phyloP scores from a whole-genome alignment of 30 jellyfish, hydroid and myxozoan species.

The Catostylus mosaicus region DNA sequence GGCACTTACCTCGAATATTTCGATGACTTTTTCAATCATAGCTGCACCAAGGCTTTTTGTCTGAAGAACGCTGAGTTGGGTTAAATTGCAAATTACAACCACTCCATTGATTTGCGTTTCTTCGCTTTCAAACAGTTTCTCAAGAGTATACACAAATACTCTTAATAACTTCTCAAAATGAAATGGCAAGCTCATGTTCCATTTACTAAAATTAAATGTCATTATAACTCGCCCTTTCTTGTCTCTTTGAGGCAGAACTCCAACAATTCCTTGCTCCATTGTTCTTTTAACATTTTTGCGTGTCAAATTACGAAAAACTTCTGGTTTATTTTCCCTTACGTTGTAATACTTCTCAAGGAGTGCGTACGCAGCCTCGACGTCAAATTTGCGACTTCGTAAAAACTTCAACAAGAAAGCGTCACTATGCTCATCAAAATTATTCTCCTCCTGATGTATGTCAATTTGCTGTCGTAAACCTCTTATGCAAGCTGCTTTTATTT shows the following conservation, averaged over 20 bases:
- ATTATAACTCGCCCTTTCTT: constrained; percentile 91
- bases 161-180: constrained; percentile 96
- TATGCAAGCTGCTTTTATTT: constrained; percentile 79
- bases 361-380: constrained; percentile 92
- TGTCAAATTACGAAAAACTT: constrained; percentile 93
- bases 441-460: constrained; percentile 95
- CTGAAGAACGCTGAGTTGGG: constrained; percentile 93
- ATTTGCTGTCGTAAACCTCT: constrained; percentile 91
- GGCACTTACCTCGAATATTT: constrained; percentile 81
- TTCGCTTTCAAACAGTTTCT: constrained; percentile 89
- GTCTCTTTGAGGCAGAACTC: constrained; percentile 99
- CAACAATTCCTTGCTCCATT: constrained; percentile 96
- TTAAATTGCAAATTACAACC: constrained; percentile 82
- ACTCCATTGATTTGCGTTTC: constrained; percentile 98
- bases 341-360: constrained; percentile 82
- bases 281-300: constrained; percentile 91
- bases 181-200: constrained; percentile 97
- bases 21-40: constrained; percentile 84
- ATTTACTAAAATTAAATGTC: constrained; percentile 75
- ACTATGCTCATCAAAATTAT: constrained; percentile 97
- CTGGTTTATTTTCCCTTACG: constrained; percentile 94
- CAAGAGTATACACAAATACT: constrained; percentile 96
- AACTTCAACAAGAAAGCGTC: constrained; percentile 93
- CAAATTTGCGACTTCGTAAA: constrained; percentile 93
- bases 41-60: constrained; percentile 93